Conservation (phyloP, 2,113 vertebrate species). For the Semnornis frantzii region DNA sequence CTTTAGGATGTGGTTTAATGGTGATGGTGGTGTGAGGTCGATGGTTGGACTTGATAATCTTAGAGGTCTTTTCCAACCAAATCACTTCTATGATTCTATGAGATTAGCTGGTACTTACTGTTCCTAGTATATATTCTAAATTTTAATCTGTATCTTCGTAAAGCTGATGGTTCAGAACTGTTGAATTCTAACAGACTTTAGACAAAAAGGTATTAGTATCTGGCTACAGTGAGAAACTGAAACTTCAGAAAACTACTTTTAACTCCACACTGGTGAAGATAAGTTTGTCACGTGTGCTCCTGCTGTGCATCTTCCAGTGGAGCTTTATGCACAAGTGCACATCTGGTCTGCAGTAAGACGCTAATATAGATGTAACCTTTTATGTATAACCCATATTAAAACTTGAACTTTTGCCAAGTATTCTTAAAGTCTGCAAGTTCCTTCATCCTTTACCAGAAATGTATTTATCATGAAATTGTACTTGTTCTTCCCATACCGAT, state of each 20-base stretch:
- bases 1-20: too few relatives aligned
- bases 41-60: too few relatives aligned
- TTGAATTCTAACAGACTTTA: not conserved
- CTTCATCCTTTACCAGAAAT: not conserved
- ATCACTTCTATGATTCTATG: too few relatives aligned
- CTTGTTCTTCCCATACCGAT: not conserved
- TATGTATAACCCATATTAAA: not conserved
- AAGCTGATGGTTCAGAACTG: not conserved
- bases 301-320: not conserved
- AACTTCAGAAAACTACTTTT: not conserved
- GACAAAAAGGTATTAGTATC: not conserved
- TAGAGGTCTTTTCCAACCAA: too few relatives aligned
- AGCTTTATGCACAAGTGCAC: not conserved
- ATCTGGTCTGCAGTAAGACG: not conserved
- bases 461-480: not conserved
- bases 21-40: too few relatives aligned
- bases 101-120: not conserved
- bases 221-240: not conserved
- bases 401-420: not conserved
- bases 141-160: not conserved
- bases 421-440: not conserved
- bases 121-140: not conserved
- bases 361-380: not conserved
- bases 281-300: not conserved
- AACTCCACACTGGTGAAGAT: not conserved